phyloP scores from a whole-genome alignment of 1,140 invertebrate species.

The Littorina saxatilis region DNA sequence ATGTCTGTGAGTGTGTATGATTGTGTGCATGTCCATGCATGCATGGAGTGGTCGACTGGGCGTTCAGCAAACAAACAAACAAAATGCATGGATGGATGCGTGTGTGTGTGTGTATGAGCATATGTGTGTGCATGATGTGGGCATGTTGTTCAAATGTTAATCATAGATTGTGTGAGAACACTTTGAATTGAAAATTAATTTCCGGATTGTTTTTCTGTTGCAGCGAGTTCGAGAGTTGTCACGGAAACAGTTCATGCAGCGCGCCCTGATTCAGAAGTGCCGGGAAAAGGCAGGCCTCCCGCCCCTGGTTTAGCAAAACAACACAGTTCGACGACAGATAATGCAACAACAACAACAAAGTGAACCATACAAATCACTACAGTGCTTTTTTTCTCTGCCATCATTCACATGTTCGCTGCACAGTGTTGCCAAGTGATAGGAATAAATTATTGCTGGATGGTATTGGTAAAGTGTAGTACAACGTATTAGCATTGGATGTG shows the following conservation, averaged over 20 bases:
- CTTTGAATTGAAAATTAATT: no score
- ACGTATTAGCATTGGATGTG: no score
- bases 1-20: no score
- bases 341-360: neutral
- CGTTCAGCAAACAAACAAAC: no score
- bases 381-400: neutral
- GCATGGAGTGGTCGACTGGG: no score
- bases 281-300: conserved; percentile 94
- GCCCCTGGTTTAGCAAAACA: conserved; percentile 55
- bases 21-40: no score
- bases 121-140: no score
- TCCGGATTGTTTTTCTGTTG: neutral
- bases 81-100: no score
- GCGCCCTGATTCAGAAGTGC: conserved; percentile 97
- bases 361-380: neutral
- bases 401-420: neutral
- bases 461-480: no score
- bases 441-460: neutral
- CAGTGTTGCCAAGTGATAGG: neutral
- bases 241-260: conserved; percentile 95
- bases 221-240: conserved; percentile 94
- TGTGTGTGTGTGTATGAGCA: no score
- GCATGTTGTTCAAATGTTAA: no score
- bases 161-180: no score
- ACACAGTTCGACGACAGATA: neutral